These are phyloP conservation scores for Lepidocolaptes lacrymiger DNA, from an alignment of 2,797 vertebrate species.

Conservation along the genomic window DNA sequence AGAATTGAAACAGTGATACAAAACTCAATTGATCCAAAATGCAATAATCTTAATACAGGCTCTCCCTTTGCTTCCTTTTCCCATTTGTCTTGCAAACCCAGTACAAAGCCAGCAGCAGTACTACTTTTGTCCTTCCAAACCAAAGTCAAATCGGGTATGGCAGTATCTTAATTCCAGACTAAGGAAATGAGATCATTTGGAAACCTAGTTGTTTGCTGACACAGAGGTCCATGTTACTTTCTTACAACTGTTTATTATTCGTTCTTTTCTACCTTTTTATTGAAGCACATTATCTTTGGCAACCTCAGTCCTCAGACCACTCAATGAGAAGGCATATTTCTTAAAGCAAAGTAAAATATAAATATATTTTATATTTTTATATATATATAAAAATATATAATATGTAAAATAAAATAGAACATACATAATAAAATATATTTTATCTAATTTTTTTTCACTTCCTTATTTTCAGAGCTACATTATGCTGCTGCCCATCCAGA, in stretches of 20 bases:
- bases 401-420: too few relatives aligned
- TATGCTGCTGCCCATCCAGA: not conserved
- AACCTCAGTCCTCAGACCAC: not conserved
- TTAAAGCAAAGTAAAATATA: not conserved
- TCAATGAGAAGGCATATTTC: not conserved
- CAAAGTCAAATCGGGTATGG: not conserved
- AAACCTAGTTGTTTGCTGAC: not conserved
- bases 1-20: not conserved
- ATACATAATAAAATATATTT: not conserved
- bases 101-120: not conserved
- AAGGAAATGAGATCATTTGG: not conserved
- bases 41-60: accelerated
- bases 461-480: not conserved
- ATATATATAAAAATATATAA: too few relatives aligned
- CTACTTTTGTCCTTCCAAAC: not conserved
- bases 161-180: not conserved
- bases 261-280: not conserved
- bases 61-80: not conserved
- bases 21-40: not conserved
- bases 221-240: not conserved
- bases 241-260: not conserved
- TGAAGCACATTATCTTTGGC: not conserved
- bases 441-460: not conserved
- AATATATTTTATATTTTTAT: not conserved
- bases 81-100: not conserved